Percentiles rank a stretch among this genome's conserved stretches.
Conservation (phyloP, 2,113 vertebrate genomes). For the Marmota monax region DNA sequence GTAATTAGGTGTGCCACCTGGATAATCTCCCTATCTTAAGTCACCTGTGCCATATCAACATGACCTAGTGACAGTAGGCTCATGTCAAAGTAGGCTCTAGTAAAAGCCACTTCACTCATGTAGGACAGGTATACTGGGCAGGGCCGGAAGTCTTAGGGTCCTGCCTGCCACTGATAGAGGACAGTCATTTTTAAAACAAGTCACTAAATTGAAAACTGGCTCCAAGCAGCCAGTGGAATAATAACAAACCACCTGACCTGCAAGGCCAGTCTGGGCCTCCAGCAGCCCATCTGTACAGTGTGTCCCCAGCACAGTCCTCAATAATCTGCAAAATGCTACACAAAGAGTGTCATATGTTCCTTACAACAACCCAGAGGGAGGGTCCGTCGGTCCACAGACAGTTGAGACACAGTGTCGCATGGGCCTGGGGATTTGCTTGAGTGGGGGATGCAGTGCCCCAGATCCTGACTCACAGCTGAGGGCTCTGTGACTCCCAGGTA, state of each 20-base stretch:
- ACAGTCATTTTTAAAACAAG: neutral
- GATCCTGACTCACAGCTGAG: neutral
- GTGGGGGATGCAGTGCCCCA: fast-evolving
- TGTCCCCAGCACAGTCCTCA: neutral
- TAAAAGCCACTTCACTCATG: neutral
- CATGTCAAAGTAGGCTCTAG: too few relatives aligned
- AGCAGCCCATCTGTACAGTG: too few relatives aligned
- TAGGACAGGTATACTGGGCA: too few relatives aligned
- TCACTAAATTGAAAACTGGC: neutral
- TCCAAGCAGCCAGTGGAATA: neutral
- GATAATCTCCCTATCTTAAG: too few relatives aligned
- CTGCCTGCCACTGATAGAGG: neutral
- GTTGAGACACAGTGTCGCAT: too few relatives aligned
- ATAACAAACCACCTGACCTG: neutral
- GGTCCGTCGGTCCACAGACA: neutral
- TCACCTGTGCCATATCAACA: neutral
- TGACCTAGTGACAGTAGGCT: too few relatives aligned
- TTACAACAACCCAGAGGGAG: neutral
- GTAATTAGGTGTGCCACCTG: neutral
- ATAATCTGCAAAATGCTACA: neutral
- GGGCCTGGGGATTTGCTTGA: too few relatives aligned
- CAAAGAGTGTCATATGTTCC: neutral
- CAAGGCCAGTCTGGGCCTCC: neutral
- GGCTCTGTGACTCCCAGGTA: neutral
- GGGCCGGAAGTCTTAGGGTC: neutral